These are phyloP conservation scores for Euleptes europaea DNA, from an alignment of 2,113 vertebrate species.

Conservation along the genomic window DNA sequence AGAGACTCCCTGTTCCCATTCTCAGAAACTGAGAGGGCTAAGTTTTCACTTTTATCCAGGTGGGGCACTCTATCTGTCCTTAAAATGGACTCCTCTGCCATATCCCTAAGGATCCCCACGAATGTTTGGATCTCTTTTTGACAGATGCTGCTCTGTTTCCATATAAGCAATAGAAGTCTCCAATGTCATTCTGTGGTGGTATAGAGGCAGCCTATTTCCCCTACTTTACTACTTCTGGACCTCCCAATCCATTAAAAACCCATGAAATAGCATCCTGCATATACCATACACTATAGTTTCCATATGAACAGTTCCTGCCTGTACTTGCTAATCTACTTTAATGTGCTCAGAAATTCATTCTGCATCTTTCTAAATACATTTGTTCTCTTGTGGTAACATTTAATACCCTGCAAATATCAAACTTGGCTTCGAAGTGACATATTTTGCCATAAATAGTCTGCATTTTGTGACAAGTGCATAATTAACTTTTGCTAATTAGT, in stretches of 20 bases:
- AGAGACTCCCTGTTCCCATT: too few species aligned
- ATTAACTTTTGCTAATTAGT: conserved; percentile 70
- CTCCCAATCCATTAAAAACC: not conserved
- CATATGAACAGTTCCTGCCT: conserved; percentile 2
- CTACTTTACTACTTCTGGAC: not conserved
- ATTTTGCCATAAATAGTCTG: conserved; percentile 59
- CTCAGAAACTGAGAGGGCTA: too few species aligned
- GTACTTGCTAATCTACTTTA: not conserved
- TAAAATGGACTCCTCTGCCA: too few species aligned
- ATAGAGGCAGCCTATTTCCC: not conserved
- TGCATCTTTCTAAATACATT: conserved; percentile 34
- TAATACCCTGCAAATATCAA: conserved; percentile 49
- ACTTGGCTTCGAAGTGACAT: conserved; percentile 57
- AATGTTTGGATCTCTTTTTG: too few species aligned
- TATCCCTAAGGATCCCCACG: too few species aligned
- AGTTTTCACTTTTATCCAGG: too few species aligned
- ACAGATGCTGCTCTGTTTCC: too few species aligned
- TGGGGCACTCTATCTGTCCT: too few species aligned
- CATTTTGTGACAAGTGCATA: conserved; percentile 59
- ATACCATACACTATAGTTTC: not conserved
- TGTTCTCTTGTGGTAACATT: conserved; percentile 28
- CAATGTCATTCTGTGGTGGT: not conserved
- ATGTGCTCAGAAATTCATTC: not conserved
- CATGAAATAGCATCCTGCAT: not conserved
- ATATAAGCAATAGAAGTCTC: not conserved